These are phyloP conservation scores for Drosophila littoralis DNA, from an alignment of 1,140 invertebrate genomes.

Conservation along the genomic window DNA sequence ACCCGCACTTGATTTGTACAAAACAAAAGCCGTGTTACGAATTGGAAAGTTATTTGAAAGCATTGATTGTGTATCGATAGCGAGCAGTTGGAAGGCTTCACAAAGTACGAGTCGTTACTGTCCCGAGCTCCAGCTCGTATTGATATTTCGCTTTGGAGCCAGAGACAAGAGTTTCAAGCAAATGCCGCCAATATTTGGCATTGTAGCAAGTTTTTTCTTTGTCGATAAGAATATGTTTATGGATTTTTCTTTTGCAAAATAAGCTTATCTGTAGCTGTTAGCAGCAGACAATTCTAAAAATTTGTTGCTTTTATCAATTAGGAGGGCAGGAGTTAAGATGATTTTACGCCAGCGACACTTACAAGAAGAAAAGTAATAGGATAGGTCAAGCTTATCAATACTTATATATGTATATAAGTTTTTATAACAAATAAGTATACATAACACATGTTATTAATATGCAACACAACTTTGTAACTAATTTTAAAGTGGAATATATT, in stretches of 20 bases:
- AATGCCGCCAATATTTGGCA: conserved; percentile 24
- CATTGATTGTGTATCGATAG: conserved; percentile 76
- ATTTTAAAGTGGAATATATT: no score
- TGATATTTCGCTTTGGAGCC: conserved; percentile 50
- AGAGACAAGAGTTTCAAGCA: conserved; percentile 29
- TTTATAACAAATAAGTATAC: no score
- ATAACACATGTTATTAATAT: no score
- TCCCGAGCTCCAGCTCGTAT: conserved; percentile 39
- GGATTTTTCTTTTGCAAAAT: conserved; percentile 15
- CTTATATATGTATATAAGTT: no score
- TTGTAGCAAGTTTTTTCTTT: conserved; percentile 17
- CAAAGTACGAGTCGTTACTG: conserved; percentile 30
- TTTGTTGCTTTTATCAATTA: conserved; percentile 42
- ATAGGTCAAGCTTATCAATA: no score
- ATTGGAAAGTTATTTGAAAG: conserved; percentile 75
- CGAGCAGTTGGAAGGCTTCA: conserved; percentile 20
- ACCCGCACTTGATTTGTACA: conserved; percentile 59
- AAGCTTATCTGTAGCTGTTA: conserved; percentile 29
- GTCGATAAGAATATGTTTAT: conserved; percentile 60
- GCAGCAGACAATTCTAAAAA: conserved; percentile 10
- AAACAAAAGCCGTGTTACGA: conserved; percentile 77
- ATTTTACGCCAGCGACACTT: no score
- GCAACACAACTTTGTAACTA: no score
- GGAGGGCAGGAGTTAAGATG: not conserved
- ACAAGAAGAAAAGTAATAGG: no score